Base-by-base conservation (phyloP, 2,888 invertebrate species). In the Ganaspis brasiliensis region DNA sequence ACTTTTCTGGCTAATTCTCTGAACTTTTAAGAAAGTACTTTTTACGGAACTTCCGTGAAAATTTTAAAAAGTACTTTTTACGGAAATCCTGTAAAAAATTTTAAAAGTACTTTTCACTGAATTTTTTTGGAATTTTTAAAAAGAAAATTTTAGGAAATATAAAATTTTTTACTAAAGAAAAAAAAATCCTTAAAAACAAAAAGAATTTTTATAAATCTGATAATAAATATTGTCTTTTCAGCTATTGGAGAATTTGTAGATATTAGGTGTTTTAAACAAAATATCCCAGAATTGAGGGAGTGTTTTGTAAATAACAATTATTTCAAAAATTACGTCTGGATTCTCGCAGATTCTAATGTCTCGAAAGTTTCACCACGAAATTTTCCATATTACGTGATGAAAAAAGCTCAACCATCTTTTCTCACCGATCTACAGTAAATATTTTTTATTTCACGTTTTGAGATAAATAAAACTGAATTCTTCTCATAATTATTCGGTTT, bases 351-450 rank as follows among this genome's bases (percentile, higher is more conserved):
- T 24, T 26, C 40, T 9, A 24, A n/a, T 9, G 24, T n/a, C 9
- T 16, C 52, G 5, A 67, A 45, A 40, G n/a, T 67, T 9, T 9
- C 24, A 3, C 67, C 67, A 1, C 40, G 40, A 9, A 24, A 45
- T 26, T 67, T 67, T n/a, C 67, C 67, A 0, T 45, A 45, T 45
- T n/a, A 67, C 21, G 67, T 67, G 24, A 67, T 67, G 4, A 40
- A 8, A 40, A 67, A 40, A 1, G 21, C 67, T 1, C 45, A 67
- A 45, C 67, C 67, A 24, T 67, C 67, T 14, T 67, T 67, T 26
- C 67, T n/a, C 6, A n/a, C 2, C 5, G 45, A 67, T 67, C n/a
- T 45, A 9, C 24, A 26, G 67, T 67, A 67, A 67, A 24, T 40
- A 40, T 16, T 10, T 12, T 35, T 61, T 16, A 10, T 12, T 35